Base-by-base conservation (phyloP, 2,797 vertebrate species). In the Uromys caudimaculatus region DNA sequence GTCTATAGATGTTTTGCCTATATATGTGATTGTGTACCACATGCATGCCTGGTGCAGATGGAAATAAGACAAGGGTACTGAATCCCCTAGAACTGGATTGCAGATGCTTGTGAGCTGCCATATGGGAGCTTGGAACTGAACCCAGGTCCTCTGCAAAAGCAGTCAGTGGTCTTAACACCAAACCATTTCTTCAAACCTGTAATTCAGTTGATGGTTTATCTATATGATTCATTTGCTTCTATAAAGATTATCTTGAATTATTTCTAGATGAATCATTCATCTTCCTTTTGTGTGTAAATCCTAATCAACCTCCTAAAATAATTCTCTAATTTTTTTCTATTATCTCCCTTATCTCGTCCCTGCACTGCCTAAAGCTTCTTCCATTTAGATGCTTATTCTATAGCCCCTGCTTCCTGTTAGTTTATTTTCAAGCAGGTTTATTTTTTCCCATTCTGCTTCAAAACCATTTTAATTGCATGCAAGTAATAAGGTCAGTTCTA, bases 221-320 rank as follows among this genome's bases (percentile, higher is more conserved):
- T 47, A 16, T 16, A 27, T 24, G 35, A 50, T 54, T 77, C 71
- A 54, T 32, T 67, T 91, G 17, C 29, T 88, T 77, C 29, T 94
- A 13, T 47, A 77, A 67, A 89, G 78, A 94, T 54, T 27, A 47
- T 78, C 79, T 94, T 58, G n/a, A 88, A 54, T 91, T 87, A 81
- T 38, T 86, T 19, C 11, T 90, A 93, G 19, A 38, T 84, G 73
- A 79, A 71, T 85, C 9, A 47, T 52, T 52, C 52, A 58, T 79
- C 78, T 78, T 93, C 23, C 77, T 83, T 67, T 32, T 56, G 5
- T 52, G 12, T 41, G 16, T 52, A 56, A 93, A 77, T 92, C 52
- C 38, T 32, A 21, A 35, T 75, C 52, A 75, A 32, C 7, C 27
- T 88, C 73, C 8, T 89, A 23, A 85, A 86, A 21, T 29, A 24